Base-by-base conservation (phyloP, 2,888 invertebrate genomes). In the Bombyx huttoni region DNA sequence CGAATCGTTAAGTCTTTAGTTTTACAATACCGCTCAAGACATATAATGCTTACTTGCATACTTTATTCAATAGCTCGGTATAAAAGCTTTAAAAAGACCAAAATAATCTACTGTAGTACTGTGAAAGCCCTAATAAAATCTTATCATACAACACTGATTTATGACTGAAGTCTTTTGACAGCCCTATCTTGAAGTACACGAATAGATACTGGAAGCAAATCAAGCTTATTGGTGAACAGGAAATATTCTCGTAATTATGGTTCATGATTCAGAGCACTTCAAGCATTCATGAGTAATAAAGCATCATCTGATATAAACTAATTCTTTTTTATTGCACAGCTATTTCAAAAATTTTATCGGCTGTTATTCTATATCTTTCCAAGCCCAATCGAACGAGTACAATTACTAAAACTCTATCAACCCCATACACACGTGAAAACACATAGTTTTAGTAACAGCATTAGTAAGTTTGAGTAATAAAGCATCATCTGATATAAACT, bases 241-340 rank as follows among this genome's bases (percentile, higher is more conserved):
- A 60, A 61, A 60, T 56, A 56, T 49, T 24, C 24, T 24, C 24
- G 24, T 24, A 24, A 24, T 24, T 24, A 24, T 24, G 24, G 5
- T 40, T 7, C 8, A 40, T 40, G 12, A 7, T 40, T 40, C 2
- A 8, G 7, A 40, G 8, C 40, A 40, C 40, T 40, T 40, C 40
- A 40, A 40, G 7, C 40, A 7, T 40, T 40, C 40, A 6, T 12
- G 9, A 40, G 40, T 10, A 10, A 40, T 40, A 40, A 40, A 40
- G 40, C 40, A 40, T 40, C 40, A 40, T 8, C 40, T 40, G 1
- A 6, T 40, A 40, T 3, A 24, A 24, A 24, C 5, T 24, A 24
- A 40, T 40, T 40, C 0, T 8, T 8, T 40, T 40, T 10, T 40
- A 40, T 40, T 12, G 40, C 3, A 12, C 12, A 40, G 40, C 40